Conservation (phyloP, 2,888 invertebrate genomes). For the Anoplius nigerrimus region DNA sequence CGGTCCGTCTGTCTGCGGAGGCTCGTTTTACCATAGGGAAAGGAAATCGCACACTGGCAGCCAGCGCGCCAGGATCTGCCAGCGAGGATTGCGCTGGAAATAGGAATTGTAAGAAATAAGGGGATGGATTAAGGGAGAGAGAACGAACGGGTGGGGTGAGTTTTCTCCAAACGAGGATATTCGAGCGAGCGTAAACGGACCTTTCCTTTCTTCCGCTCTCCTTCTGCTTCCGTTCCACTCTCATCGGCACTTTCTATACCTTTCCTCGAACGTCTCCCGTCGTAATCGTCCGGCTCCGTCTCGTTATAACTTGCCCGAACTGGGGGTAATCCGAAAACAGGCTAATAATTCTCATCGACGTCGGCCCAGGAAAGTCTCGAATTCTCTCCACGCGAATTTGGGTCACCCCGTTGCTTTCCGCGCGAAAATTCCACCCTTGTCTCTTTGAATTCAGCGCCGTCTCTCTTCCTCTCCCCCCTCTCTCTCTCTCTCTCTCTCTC, state of each 20-base stretch:
- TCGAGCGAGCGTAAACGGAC: conserved; percentile 34
- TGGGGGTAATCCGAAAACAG: conserved; percentile 26
- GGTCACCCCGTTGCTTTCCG: conserved; percentile 26
- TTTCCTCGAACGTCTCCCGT: conserved; percentile 13
- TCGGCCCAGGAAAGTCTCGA: no score
- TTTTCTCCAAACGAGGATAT: conserved; percentile 22
- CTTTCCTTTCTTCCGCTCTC: no score
- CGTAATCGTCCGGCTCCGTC: conserved; percentile 39
- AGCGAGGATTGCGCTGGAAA: conserved; percentile 25
- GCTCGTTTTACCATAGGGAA: no score
- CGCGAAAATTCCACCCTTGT: background rate
- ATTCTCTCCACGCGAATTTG: conserved; percentile 11
- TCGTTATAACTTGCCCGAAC: conserved; percentile 25
- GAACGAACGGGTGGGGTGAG: conserved; percentile 6
- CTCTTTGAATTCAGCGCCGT: conserved; percentile 9
- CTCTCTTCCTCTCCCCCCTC: conserved; percentile 9
- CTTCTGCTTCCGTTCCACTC: no score
- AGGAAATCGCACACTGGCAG: background rate
- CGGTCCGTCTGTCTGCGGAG: no score
- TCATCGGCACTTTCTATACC: no score
- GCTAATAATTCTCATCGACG: no score
- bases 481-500: conserved; percentile 1
- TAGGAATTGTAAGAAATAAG: conserved; percentile 42
- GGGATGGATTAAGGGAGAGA: conserved; percentile 35
- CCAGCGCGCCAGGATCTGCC: background rate